Conservation (phyloP, 2,888 invertebrate species). For the Tenthredo livida region DNA sequence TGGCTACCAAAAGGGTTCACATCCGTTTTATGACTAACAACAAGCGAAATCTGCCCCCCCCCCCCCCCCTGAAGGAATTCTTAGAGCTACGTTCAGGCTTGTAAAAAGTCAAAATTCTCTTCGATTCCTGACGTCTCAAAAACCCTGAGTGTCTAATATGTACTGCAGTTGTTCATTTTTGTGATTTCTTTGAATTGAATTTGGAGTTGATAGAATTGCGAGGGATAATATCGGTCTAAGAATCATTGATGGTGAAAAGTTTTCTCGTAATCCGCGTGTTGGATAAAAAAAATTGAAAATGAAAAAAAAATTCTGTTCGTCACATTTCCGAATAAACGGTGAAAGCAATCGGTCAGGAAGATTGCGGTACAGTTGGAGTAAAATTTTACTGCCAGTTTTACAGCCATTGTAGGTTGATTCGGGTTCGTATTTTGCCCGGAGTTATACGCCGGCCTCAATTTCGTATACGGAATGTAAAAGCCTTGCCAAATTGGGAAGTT, state of each 20-base stretch:
- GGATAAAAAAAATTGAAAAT: background rate
- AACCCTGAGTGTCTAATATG: background rate
- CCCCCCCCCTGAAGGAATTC: background rate
- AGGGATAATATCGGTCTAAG: background rate
- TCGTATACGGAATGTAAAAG: background rate
- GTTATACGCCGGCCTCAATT: constrained; percentile 29
- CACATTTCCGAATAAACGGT: background rate
- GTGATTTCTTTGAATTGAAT: background rate
- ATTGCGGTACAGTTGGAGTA: constrained; percentile 13
- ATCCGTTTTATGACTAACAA: background rate
- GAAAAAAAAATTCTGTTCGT: background rate
- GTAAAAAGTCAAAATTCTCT: background rate
- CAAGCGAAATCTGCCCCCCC: background rate
- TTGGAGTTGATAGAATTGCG: background rate
- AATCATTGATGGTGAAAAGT: background rate
- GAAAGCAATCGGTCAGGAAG: constrained; percentile 29
- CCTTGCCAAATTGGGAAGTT: constrained; percentile 29
- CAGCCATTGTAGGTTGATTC: constrained; percentile 33
- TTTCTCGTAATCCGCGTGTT: background rate
- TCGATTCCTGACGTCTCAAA: background rate
- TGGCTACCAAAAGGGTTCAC: background rate
- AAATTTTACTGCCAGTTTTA: constrained; percentile 43
- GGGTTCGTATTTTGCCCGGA: constrained; percentile 29
- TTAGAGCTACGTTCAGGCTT: background rate
- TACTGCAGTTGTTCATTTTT: background rate